Base-by-base conservation (phyloP, 2,113 vertebrate species). In the Fregetta grallaria region DNA sequence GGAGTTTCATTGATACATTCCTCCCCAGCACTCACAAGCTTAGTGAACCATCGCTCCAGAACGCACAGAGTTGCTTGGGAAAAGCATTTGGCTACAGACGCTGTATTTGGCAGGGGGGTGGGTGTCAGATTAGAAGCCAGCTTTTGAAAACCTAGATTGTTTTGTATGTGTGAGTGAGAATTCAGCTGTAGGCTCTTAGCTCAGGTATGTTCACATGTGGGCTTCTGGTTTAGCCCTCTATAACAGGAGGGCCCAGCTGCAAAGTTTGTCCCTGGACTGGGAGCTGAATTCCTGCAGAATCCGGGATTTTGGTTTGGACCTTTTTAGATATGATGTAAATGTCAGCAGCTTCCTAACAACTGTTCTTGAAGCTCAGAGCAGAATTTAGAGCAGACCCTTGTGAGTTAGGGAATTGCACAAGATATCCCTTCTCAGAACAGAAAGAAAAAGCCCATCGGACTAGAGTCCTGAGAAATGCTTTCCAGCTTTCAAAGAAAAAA, bases 301-400 rank as follows among this genome's bases (percentile, higher is more conserved):
- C 86, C 5, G 1, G 86, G 93, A 92, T 94, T 96, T 97, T 73
- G 10, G 1, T 90, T 96, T 94, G 91, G 87, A 85, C 78, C 45
- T 82, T 94, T 91, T 91, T 13, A 92, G 91, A 52, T 83, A 86
- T 59, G 87, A 93, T 97, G 77, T 83, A 79, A 94, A 96, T 94
- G 84, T 90, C 91, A 93, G 70, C 94, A 96, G 78, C 95, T 94
- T 94, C 90, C 88, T 88, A 90, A 95, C 95, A 96, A 97, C 95
- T 96, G 82, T 97, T 92, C 67, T 34, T 8, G 78, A 74, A 70
- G 71, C 89, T 95, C 71, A 25, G 71, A 66, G 84, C 59, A 80
- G 94, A 88, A 83, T 95, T 86, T 32, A 90, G 92, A 93, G 62
- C 78, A 52, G 87, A 94, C n/a, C 29, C 75, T 90, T 77, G 85